Evolutionary conservation across 1,140 invertebrate genomes (phyloP).

Genomic region (Aleiodes sp.): DNA sequence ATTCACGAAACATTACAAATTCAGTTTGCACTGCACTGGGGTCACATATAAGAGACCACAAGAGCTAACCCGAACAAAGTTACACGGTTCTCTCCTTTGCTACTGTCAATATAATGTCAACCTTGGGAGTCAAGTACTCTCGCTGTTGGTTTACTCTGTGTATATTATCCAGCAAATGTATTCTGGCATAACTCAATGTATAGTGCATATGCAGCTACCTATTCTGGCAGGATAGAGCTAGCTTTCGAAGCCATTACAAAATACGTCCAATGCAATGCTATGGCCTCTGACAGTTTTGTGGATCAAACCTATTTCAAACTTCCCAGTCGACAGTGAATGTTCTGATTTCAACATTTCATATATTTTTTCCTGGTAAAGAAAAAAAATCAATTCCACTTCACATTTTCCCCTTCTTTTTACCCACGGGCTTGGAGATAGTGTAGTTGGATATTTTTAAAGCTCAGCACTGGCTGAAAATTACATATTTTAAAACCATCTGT

Average conservation of each 20-base stretch:
- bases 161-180: constrained; percentile 1
- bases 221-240: neutral
- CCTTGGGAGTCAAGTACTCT: constrained; percentile 33
- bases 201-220: constrained; percentile 9
- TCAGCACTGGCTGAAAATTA: too few species aligned
- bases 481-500: too few species aligned
- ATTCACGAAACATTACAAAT: constrained; percentile 38
- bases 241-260: neutral
- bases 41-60: constrained; percentile 14
- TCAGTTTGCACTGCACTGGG: constrained; percentile 30
- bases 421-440: too few species aligned
- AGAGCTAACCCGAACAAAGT: constrained; percentile 32
- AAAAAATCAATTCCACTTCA: too few species aligned
- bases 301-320: constrained; percentile 7
- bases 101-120: constrained; percentile 29
- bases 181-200: constrained; percentile 3
- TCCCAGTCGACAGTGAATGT: too few species aligned
- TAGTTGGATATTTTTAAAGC: too few species aligned
- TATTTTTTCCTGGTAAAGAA: too few species aligned
- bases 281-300: neutral
- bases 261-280: neutral
- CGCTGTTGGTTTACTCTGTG: neutral
- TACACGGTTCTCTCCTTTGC: constrained; percentile 23
- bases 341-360: too few species aligned
- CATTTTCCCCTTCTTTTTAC: too few species aligned